Evolutionary conservation across 2,797 vertebrate genomes (phyloP).

Genomic region (Neomorphus geoffroyi): DNA sequence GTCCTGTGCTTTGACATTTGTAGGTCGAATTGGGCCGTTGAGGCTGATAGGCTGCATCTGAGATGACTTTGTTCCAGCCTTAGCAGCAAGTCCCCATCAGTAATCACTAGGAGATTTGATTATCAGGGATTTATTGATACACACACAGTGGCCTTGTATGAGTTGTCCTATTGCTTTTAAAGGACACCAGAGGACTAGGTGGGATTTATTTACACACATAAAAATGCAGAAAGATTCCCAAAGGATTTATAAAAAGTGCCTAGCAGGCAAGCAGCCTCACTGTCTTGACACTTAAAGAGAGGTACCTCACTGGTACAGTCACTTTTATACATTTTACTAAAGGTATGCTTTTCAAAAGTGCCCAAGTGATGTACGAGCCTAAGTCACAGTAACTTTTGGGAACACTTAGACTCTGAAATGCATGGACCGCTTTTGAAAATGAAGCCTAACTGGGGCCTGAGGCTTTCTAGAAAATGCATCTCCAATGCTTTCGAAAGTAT

Average conservation of each 20-base stretch:
- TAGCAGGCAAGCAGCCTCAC: not conserved
- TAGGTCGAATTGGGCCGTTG: not conserved
- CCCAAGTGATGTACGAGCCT: not conserved
- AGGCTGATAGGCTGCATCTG: not conserved
- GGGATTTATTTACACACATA: slow-evolving; percentile 29
- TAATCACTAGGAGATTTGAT: not conserved
- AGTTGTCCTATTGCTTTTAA: slow-evolving; percentile 23
- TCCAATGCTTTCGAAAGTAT: not conserved
- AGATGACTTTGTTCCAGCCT: slow-evolving; percentile 1
- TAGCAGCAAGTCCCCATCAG: not conserved
- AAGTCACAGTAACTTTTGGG: slow-evolving; percentile 25
- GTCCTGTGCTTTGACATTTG: not conserved
- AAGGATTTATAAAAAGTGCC: not conserved
- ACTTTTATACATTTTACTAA: not conserved
- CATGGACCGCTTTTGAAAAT: slow-evolving; percentile 8
- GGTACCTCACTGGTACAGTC: not conserved
- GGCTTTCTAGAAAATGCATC: slow-evolving; percentile 15
- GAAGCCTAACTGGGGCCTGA: not conserved
- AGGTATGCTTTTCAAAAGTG: not conserved
- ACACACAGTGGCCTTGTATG: not conserved
- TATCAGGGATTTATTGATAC: slow-evolving; percentile 15
- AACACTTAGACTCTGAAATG: slow-evolving; percentile 20
- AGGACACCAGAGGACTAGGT: not conserved
- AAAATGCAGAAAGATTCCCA: slow-evolving; percentile 12
- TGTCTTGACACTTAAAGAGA: not conserved